Percentiles rank a stretch among this genome's conserved stretches.
Conservation (phyloP, 2,888 invertebrate species). For the Euplagia quadripunctaria region DNA sequence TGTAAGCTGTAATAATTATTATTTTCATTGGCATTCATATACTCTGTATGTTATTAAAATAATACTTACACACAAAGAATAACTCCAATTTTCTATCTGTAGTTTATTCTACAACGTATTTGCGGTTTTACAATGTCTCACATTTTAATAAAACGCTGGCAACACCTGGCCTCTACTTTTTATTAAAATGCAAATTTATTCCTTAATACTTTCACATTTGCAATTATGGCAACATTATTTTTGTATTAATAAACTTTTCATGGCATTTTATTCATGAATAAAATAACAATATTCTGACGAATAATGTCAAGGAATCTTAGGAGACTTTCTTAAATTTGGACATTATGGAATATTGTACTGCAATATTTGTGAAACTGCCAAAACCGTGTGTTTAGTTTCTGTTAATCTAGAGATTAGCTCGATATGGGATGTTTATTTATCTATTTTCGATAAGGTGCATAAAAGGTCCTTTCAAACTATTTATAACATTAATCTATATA, state of each 20-base stretch:
- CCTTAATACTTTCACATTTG: constrained; percentile 23
- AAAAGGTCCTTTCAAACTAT: no score
- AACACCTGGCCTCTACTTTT: constrained; percentile 43
- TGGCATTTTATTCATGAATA: constrained; percentile 4
- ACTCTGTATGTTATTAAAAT: background rate
- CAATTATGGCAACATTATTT: constrained; percentile 20
- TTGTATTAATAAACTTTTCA: constrained; percentile 14
- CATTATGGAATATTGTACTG: background rate
- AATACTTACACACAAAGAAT: constrained; percentile 13
- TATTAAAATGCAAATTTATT: constrained; percentile 50
- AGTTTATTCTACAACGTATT: constrained; percentile 40
- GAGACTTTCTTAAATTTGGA: background rate
- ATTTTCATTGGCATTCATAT: no score
- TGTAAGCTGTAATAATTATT: no score
- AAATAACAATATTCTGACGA: background rate
- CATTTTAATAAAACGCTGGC: constrained; percentile 41
- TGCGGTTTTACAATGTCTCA: constrained; percentile 39
- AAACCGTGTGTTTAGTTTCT: background rate
- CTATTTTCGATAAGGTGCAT: no score
- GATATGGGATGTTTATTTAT: background rate
- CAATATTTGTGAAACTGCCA: background rate
- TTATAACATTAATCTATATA: no score
- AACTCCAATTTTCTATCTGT: constrained; percentile 33
- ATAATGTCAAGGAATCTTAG: background rate
- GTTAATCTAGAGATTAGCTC: background rate